phyloP scores from a whole-genome alignment of 2,888 invertebrate genomes.

The Pheosia tremula region DNA sequence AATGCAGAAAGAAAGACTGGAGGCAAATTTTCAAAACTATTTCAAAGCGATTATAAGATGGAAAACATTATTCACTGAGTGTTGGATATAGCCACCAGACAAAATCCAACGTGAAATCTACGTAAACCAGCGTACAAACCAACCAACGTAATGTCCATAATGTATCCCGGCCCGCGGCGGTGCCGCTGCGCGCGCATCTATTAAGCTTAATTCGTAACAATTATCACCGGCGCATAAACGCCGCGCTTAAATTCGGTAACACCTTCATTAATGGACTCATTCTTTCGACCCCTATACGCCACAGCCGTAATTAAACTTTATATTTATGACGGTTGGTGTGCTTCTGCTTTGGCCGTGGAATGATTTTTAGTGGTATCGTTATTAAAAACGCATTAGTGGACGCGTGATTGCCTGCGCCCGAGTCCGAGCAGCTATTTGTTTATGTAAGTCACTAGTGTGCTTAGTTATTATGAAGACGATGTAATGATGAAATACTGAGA shows the following conservation, averaged over 20 bases:
- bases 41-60: too few species aligned
- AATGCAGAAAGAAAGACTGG: too few species aligned
- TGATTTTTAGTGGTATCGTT: constrained; percentile 32
- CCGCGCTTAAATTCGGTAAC: constrained; percentile 66
- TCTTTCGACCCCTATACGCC: constrained; percentile 20
- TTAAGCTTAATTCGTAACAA: constrained; percentile 69
- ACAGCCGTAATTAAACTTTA: constrained; percentile 18
- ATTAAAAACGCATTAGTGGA: constrained; percentile 66
- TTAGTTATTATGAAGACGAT: not conserved
- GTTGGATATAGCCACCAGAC: too few species aligned
- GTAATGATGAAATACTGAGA: too few species aligned
- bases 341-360: constrained; percentile 12
- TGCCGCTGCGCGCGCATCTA: constrained; percentile 40
- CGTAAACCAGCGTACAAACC: too few species aligned
- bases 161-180: constrained; percentile 1
- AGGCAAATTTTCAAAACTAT: too few species aligned
- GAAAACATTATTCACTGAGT: too few species aligned
- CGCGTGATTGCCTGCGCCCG: constrained; percentile 19
- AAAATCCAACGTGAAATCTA: too few species aligned
- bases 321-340: not conserved
- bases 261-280: constrained; percentile 66
- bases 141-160: not conserved
- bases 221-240: constrained; percentile 61
- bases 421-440: constrained; percentile 2
- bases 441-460: not conserved